phyloP scores from a whole-genome alignment of 2,888 invertebrate species.

The Erannis defoliaria region DNA sequence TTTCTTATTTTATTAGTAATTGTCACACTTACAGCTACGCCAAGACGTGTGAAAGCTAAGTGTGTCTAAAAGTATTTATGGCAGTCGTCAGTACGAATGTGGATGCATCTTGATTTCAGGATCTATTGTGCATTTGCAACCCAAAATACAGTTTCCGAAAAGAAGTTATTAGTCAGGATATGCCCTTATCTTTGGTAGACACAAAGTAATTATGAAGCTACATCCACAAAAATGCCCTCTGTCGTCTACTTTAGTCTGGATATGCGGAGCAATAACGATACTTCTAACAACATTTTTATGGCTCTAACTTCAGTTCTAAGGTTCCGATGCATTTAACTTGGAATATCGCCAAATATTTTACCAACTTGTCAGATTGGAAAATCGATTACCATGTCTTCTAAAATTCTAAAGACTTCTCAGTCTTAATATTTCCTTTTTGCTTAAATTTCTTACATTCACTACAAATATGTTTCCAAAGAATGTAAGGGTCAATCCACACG shows the following conservation, averaged over 20 bases:
- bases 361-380: constrained; percentile 7
- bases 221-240: constrained; percentile 1
- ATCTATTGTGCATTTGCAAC: background rate
- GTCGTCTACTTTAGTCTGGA: constrained; percentile 8
- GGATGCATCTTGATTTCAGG: too few relatives aligned
- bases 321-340: constrained; percentile 26
- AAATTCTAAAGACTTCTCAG: background rate
- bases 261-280: constrained; percentile 15
- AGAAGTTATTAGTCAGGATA: background rate
- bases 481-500: too few relatives aligned
- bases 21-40: too few relatives aligned
- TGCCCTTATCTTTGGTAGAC: constrained; percentile 15
- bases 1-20: too few relatives aligned
- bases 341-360: constrained; percentile 16
- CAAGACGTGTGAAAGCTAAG: too few relatives aligned
- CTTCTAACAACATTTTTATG: constrained; percentile 13
- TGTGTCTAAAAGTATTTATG: too few relatives aligned
- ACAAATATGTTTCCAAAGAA: background rate
- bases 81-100: too few relatives aligned
- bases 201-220: constrained; percentile 10
- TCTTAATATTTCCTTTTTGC: background rate
- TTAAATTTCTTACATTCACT: background rate
- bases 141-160: background rate
- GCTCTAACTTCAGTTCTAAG: constrained; percentile 14
- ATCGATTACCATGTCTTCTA: constrained; percentile 2